Evolutionary conservation across 1,140 invertebrate genomes (phyloP).

Genomic region (Platyscapa corneri): DNA sequence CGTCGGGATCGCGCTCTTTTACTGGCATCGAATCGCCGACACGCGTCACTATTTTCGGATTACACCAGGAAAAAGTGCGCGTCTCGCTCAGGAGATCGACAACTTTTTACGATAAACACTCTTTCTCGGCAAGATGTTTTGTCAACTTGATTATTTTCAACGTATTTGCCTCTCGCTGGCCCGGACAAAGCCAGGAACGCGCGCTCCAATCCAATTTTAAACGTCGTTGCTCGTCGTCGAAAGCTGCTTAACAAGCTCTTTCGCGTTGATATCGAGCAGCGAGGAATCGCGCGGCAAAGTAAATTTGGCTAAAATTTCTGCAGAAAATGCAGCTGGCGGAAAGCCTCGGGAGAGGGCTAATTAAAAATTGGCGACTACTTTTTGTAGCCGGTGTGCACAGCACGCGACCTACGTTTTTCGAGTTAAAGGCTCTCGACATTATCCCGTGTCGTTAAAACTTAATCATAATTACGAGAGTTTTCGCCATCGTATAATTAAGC

Average conservation of each 20-base stretch:
- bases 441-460: neutral
- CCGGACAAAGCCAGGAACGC: neutral
- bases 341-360: neutral
- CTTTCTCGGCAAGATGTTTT: neutral
- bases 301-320: no score
- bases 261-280: no score
- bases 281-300: no score
- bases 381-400: neutral
- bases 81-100: neutral
- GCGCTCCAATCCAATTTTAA: no score
- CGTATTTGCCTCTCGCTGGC: neutral
- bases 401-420: neutral
- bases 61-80: neutral
- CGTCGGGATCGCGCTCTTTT: neutral
- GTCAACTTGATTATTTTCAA: neutral
- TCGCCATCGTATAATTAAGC: neutral
- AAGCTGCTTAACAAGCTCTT: no score
- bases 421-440: neutral
- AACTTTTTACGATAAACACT: neutral
- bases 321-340: neutral
- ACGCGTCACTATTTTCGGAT: conserved; percentile 33
- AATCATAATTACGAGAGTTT: neutral
- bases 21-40: neutral
- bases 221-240: no score
- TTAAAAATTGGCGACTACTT: neutral